Evolutionary conservation across 2,888 invertebrate species (phyloP), one percentile per base, ranked within the genome.

Genomic region (Campoplex nolae): DNA sequence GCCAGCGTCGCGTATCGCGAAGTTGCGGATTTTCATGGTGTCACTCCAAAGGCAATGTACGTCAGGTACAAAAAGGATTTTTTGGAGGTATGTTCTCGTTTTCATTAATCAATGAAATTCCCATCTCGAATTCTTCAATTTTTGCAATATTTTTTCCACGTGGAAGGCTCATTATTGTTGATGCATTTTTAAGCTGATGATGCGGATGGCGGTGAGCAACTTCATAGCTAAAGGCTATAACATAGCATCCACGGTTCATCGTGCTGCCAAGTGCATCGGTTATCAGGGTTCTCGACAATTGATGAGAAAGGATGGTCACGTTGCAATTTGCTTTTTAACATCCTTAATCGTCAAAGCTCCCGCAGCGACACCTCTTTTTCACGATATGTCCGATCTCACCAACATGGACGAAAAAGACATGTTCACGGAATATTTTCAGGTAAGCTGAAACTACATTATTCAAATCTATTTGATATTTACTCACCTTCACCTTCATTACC

Each of bases 261-360:
- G 96, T 91, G 94, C 97, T 1, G 96, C 97, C 0, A 95, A 96
- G 89, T 96, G 97, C 85, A 95, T 97, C 79, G 97, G 97, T 0
- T 97, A 96, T 90, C 95, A 96, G 35, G 96, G 96, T 56, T 96
- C 96, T 11, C 96, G 96, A 91, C 96, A 97, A 91, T 97, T 97
- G 81, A 95, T 97, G 82, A 95, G 95, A 0, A 96, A 97, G 92
- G 97, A 97, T 90, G 96, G 96, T 58, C 96, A 96, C 78, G 95
- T 97, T 89, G 95, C 97, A 35, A 94, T 97, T 11, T 97, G 97
- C 0, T 95, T 96, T 94, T 95, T 97, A 90, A 94, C 96, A 92
- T 95, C 97, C 58, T 94, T 96, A 92, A 94, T 96, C 1, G 95
- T 95, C 45, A 96, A 94, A 88, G 95, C 95, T 91, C 96, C 95